Conservation (phyloP, 2,888 invertebrate species). For the Morpho deidamia region DNA sequence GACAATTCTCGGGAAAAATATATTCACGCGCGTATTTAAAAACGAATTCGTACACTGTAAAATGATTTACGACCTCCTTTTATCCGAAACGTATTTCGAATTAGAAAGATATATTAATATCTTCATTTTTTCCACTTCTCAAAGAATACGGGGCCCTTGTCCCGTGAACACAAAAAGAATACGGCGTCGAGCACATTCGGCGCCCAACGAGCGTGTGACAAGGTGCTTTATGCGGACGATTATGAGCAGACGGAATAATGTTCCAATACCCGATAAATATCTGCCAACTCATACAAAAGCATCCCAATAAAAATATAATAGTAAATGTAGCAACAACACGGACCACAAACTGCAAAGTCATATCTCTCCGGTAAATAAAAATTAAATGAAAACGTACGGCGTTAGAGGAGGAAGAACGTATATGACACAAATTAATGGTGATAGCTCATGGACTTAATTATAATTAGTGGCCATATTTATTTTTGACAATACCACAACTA, state of each 20-base stretch:
- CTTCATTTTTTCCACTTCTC: constrained; percentile 77
- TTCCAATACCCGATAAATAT: constrained; percentile 77
- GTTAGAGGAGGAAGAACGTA: constrained; percentile 40
- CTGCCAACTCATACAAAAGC: constrained; percentile 79
- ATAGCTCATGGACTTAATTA: too few relatives aligned
- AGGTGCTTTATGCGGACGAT: constrained; percentile 77
- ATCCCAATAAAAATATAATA: constrained; percentile 77
- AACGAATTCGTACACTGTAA: constrained; percentile 55
- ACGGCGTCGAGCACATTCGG: constrained; percentile 66
- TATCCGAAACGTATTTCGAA: constrained; percentile 76
- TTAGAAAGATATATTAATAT: constrained; percentile 79
- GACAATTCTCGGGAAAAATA: constrained; percentile 61
- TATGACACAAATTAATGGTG: constrained; percentile 43
- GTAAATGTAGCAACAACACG: constrained; percentile 73
- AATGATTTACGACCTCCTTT: constrained; percentile 75
- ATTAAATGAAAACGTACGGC: constrained; percentile 50
- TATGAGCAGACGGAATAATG: constrained; percentile 76
- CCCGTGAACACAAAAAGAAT: constrained; percentile 68
- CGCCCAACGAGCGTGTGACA: constrained; percentile 78
- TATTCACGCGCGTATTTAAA: constrained; percentile 61
- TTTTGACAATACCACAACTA: too few relatives aligned
- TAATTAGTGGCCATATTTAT: too few relatives aligned
- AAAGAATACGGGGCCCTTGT: constrained; percentile 65
- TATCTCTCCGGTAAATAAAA: constrained; percentile 67
- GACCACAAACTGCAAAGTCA: constrained; percentile 73